Percentiles rank a stretch among this genome's conserved stretches.
These are phyloP conservation scores for Lasioglossum calceatum DNA, from an alignment of 2,888 invertebrate genomes.

Conservation along the genomic window DNA sequence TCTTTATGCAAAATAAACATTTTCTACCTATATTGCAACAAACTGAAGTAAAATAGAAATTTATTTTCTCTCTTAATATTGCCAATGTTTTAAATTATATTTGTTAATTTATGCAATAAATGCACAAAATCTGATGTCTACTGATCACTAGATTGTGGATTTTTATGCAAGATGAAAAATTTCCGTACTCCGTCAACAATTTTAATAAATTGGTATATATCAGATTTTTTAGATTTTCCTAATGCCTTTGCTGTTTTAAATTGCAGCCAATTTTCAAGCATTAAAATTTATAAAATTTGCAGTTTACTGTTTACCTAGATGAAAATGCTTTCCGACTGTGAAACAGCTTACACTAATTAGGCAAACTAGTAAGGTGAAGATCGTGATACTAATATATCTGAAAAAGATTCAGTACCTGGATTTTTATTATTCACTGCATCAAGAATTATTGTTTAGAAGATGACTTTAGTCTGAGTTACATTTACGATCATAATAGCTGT, in stretches of 20 bases:
- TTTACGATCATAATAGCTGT: background rate
- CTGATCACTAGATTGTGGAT: too few relatives aligned
- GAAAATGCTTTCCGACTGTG: background rate
- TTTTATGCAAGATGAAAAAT: too few relatives aligned
- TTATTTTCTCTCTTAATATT: too few relatives aligned
- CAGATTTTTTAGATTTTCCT: background rate
- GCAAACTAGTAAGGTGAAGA: background rate
- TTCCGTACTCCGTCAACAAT: background rate
- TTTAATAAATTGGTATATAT: background rate
- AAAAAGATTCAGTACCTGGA: background rate
- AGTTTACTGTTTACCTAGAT: background rate
- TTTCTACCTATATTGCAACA: too few relatives aligned
- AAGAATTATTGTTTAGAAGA: background rate
- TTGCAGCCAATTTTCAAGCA: background rate
- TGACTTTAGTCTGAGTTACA: background rate
- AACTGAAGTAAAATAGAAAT: too few relatives aligned
- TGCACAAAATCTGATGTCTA: too few relatives aligned
- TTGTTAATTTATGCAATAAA: too few relatives aligned
- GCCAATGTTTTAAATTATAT: too few relatives aligned
- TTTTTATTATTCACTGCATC: background rate
- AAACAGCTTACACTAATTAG: background rate
- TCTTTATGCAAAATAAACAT: too few relatives aligned
- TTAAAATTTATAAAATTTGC: background rate
- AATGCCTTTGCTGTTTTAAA: background rate
- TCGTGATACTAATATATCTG: background rate